Percentiles rank a stretch among this genome's conserved stretches.
Evolutionary conservation across 2,113 vertebrate genomes (phyloP).

Genomic region (Aythya baeri): DNA sequence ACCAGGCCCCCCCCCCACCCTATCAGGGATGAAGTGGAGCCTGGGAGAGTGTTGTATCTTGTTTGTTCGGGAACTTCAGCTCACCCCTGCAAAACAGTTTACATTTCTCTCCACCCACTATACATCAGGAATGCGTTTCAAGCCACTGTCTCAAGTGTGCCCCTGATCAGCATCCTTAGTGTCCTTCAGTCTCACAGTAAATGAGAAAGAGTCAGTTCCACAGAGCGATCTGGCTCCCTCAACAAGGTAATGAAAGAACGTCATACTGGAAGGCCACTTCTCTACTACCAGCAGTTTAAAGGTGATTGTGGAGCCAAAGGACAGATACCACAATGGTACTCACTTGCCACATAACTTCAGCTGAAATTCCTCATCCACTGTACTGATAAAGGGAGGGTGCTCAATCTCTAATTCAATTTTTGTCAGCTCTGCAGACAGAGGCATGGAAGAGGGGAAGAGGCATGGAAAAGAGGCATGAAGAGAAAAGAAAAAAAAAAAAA

Average conservation of each 20-base stretch:
- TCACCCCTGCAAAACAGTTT: neutral
- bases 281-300: neutral
- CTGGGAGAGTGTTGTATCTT: neutral
- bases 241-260: neutral
- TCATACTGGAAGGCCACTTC: neutral
- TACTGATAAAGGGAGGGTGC: neutral
- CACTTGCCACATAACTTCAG: slow-evolving; percentile 36
- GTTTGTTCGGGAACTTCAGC: neutral
- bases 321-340: neutral
- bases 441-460: neutral
- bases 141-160: neutral
- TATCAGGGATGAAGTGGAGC: neutral
- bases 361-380: slow-evolving; percentile 2
- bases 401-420: slow-evolving; percentile 24
- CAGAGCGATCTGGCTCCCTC: neutral
- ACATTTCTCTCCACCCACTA: neutral
- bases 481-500: neutral
- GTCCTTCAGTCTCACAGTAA: neutral
- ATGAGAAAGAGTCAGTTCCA: neutral
- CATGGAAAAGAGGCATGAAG: neutral
- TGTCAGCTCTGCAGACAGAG: neutral
- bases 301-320: neutral
- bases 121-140: neutral
- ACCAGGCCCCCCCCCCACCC: neutral
- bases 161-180: neutral